A percentile compares a stretch with the other conserved stretches of the same genome.
phyloP scores from a whole-genome alignment of 2,113 vertebrate species.

The Ammodytes marinus region DNA sequence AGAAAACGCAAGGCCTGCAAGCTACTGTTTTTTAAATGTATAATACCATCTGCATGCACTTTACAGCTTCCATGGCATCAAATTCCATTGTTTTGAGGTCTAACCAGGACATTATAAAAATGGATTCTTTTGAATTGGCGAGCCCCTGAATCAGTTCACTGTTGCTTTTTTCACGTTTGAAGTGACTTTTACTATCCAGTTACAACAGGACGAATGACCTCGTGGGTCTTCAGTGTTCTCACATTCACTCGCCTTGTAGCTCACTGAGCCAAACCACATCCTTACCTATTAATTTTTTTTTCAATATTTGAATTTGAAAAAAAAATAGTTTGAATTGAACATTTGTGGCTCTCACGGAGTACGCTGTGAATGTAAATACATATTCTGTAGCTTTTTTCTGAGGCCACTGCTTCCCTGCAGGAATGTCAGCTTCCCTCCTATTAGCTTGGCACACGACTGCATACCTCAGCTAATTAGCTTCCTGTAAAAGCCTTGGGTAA shows the following conservation, averaged over 20 bases:
- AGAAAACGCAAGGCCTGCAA: background rate
- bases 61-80: background rate
- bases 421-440: slow-evolving; percentile 88
- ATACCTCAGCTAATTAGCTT: slow-evolving; percentile 96
- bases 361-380: slow-evolving; percentile 86
- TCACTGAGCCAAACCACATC: slow-evolving; percentile 49
- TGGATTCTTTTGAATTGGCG: background rate
- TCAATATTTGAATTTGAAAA: background rate
- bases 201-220: slow-evolving; percentile 24
- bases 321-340: slow-evolving; percentile 41
- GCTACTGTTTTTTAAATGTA: background rate
- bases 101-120: background rate
- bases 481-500: slow-evolving; percentile 93
- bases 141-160: background rate
- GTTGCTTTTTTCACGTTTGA: slow-evolving; percentile 6
- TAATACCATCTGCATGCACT: background rate
- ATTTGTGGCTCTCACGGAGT: slow-evolving; percentile 67
- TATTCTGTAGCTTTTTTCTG: slow-evolving; percentile 87
- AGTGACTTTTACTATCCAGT: slow-evolving; percentile 23
- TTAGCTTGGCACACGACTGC: slow-evolving; percentile 86
- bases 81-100: background rate
- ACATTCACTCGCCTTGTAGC: slow-evolving; percentile 3
- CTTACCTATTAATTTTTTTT: slow-evolving; percentile 7
- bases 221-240: background rate
- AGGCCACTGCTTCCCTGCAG: slow-evolving; percentile 85